phyloP scores from a whole-genome alignment of 2,797 vertebrate species.

The Lates japonicus region DNA sequence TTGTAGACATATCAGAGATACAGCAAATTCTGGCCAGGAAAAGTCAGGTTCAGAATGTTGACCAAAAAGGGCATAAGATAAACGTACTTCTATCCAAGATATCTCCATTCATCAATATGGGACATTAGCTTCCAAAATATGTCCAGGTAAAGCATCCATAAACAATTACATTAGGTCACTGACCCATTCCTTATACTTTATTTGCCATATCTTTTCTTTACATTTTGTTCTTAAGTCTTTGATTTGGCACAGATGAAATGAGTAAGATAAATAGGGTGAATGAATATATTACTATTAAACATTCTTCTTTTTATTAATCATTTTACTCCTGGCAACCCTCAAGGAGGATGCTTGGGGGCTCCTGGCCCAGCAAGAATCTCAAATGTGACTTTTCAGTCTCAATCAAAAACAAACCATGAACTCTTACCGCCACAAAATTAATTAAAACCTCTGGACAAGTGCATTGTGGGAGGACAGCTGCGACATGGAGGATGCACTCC shows the following conservation, averaged over 20 bases:
- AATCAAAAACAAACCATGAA: too few species aligned
- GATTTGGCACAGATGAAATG: too few species aligned
- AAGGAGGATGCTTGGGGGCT: too few species aligned
- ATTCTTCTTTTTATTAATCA: too few species aligned
- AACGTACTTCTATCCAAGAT: too few species aligned
- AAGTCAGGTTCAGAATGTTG: background rate
- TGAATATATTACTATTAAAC: too few species aligned
- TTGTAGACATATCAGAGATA: background rate
- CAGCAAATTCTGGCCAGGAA: accelerated
- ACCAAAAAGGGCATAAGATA: background rate
- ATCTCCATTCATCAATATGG: background rate
- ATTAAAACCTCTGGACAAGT: constrained; percentile 94
- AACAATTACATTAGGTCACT: background rate
- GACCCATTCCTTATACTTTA: background rate
- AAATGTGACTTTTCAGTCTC: too few species aligned
- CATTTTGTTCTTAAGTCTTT: too few species aligned
- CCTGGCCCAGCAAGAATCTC: too few species aligned
- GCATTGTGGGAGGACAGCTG: constrained; percentile 94
- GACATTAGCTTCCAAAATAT: background rate
- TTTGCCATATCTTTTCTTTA: background rate
- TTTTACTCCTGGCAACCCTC: too few species aligned
- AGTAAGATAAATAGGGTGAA: too few species aligned
- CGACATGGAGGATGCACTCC: constrained; percentile 94
- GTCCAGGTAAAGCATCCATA: background rate
- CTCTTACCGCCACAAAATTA: too few species aligned